Evolutionary conservation across 2,888 invertebrate species (phyloP), one percentile per base, ranked within the genome.

Genomic region (Callyntrura guangdongensis): DNA sequence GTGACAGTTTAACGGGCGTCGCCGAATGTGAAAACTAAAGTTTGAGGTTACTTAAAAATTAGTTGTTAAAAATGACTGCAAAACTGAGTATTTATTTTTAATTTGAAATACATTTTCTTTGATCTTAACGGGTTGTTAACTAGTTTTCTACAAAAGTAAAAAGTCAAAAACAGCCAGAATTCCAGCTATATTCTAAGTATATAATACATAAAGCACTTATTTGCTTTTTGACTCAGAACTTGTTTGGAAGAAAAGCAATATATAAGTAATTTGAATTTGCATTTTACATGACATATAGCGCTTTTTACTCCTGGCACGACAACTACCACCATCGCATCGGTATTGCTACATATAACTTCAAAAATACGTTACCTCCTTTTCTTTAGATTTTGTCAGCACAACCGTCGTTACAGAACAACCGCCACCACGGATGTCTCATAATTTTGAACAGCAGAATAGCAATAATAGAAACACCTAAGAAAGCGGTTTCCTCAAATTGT

Each of bases 251-350:
- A n/a, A 77, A 77, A 77, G 67, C n/a, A 69, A 69, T 69, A 27
- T 69, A 27, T 27, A 22, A 45, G 77, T 85, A 90, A 90, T 90
- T 86, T 90, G 72, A 90, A 90, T 90, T 90, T 90, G 90, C 90
- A 90, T 90, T 86, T 90, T 90, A 86, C 86, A 90, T 86, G 90
- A 90, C 86, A 72, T 49, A 17, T 25, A 67, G 67, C 67, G 5
- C 27, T 67, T 25, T 67, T 20, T 27, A 14, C 67, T 25, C 27
- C 12, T 12, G 27, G 67, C 61, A 61, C 22, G 11, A 4, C 6
- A n/a, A 61, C 61, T 9, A 8, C 22, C 36, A 36, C 36, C 36
- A 36, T 6, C n/a, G 17, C 22, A 61, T 6, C 22, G n/a, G n/a
- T n/a, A n/a, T n/a, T 61, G 61, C 9, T n/a, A n/a, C n/a, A n/a